Evolutionary conservation across 2,888 invertebrate genomes (phyloP).

Genomic region (Drosophila suboccidentalis): DNA sequence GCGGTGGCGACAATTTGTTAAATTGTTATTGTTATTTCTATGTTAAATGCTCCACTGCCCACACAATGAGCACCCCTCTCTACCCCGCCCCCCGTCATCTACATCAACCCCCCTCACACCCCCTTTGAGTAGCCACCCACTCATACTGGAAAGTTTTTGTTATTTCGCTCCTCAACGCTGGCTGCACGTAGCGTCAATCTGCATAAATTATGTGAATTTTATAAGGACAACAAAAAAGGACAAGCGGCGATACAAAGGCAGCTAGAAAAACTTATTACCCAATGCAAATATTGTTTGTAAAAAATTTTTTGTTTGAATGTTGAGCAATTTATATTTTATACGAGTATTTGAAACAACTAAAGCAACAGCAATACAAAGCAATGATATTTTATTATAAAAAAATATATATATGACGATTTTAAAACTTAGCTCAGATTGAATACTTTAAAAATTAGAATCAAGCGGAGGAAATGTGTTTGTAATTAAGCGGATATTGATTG

Average conservation of each 20-base stretch:
- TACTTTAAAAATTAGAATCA: too few relatives aligned
- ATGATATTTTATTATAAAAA: background rate
- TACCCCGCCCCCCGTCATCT: background rate
- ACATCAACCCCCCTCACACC: background rate
- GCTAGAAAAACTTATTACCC: constrained; percentile 68
- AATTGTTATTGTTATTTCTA: constrained; percentile 82
- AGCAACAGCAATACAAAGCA: constrained; percentile 2
- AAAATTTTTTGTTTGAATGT: constrained; percentile 59
- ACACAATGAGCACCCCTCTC: constrained; percentile 52
- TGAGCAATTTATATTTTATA: constrained; percentile 11
- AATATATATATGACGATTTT: background rate
- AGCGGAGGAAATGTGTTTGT: too few relatives aligned
- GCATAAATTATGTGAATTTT: constrained; percentile 79
- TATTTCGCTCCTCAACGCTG: constrained; percentile 40
- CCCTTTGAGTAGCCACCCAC: constrained; percentile 3
- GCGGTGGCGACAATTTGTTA: constrained; percentile 78
- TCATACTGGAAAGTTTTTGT: constrained; percentile 42
- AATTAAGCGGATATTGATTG: too few relatives aligned
- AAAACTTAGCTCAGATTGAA: too few relatives aligned
- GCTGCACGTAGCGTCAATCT: constrained; percentile 79
- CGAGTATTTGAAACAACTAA: constrained; percentile 5
- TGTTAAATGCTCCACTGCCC: constrained; percentile 79
- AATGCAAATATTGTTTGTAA: constrained; percentile 74
- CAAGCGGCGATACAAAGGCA: constrained; percentile 35
- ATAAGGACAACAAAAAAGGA: constrained; percentile 73